Evolutionary conservation across 2,797 vertebrate genomes (phyloP).

Genomic region (Coreius guichenoti): DNA sequence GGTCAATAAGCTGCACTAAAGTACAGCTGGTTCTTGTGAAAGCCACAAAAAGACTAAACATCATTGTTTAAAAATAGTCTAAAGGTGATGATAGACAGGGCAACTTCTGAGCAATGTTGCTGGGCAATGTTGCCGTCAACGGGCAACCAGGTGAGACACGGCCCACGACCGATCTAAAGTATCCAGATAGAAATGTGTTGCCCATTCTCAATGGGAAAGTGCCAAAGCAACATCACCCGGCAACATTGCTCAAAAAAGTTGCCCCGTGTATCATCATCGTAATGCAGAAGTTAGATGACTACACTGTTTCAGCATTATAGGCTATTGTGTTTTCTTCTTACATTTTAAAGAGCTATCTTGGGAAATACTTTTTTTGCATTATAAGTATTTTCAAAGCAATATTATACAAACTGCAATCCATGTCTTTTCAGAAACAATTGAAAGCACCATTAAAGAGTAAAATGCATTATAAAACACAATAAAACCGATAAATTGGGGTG

Average conservation of each 20-base stretch:
- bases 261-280: too few relatives aligned
- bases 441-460: background rate
- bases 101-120: too few relatives aligned
- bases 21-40: background rate
- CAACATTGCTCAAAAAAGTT: too few relatives aligned
- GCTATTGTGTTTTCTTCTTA: background rate
- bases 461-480: background rate
- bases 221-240: too few relatives aligned
- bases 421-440: background rate
- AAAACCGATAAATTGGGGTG: background rate
- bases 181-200: too few relatives aligned
- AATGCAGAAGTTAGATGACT: background rate
- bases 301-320: background rate
- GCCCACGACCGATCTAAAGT: too few relatives aligned
- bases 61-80: background rate
- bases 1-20: constrained; percentile 1
- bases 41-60: background rate
- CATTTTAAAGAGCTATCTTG: background rate
- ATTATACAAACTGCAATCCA: background rate
- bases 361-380: background rate
- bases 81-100: too few relatives aligned
- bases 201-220: too few relatives aligned
- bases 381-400: background rate
- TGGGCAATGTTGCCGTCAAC: too few relatives aligned
- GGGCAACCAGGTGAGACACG: too few relatives aligned